Conservation (phyloP, 2,113 vertebrate genomes). For the Larimichthys crocea region DNA sequence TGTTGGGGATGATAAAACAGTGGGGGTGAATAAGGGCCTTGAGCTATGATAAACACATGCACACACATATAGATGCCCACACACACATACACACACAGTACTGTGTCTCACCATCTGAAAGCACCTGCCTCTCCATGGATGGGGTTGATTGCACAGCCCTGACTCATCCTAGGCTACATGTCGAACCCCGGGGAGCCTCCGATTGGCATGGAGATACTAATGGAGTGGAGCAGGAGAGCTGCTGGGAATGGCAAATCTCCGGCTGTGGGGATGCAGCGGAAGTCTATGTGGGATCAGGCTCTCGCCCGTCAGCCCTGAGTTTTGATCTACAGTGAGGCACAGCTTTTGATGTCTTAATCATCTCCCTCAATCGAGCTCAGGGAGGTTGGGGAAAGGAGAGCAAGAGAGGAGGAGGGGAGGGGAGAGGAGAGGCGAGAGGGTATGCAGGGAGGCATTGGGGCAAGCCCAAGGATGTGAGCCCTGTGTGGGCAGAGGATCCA, state of each 20-base stretch:
- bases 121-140: slow-evolving; percentile 77
- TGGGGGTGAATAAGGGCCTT: slow-evolving; percentile 77
- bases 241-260: slow-evolving; percentile 83
- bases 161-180: slow-evolving; percentile 83
- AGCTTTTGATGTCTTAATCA: slow-evolving; percentile 85
- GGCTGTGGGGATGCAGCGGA: slow-evolving; percentile 80
- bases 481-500: slow-evolving; percentile 62
- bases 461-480: slow-evolving; percentile 69
- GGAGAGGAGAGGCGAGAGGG: slow-evolving; percentile 57
- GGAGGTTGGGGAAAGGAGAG: slow-evolving; percentile 70
- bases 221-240: slow-evolving; percentile 81
- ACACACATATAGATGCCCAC: slow-evolving; percentile 27
- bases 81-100: slow-evolving; percentile 44
- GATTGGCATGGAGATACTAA: slow-evolving; percentile 83
- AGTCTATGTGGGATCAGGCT: slow-evolving; percentile 80
- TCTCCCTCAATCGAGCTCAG: slow-evolving; percentile 76
- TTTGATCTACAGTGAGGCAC: slow-evolving; percentile 80
- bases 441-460: slow-evolving; percentile 56
- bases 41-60: slow-evolving; percentile 76
- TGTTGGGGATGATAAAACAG: slow-evolving; percentile 80
- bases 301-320: slow-evolving; percentile 77
- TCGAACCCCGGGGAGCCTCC: slow-evolving; percentile 79
- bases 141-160: slow-evolving; percentile 79
- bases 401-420: slow-evolving; percentile 50
- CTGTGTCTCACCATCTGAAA: slow-evolving; percentile 62